phyloP scores from a whole-genome alignment of 2,113 vertebrate genomes.

The Pantherophis guttatus region DNA sequence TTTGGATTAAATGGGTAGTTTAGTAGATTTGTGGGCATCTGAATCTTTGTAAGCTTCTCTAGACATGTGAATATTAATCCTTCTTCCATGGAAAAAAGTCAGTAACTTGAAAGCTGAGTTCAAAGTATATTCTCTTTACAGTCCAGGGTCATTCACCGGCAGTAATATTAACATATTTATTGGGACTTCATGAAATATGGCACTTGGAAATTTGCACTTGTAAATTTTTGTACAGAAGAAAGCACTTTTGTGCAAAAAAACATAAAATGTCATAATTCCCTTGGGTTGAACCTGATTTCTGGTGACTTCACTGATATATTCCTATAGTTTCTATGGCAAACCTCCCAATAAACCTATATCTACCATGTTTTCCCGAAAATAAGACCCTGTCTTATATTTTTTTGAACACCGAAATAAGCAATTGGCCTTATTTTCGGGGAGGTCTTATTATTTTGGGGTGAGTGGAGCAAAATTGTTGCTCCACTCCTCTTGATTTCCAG shows the following conservation, averaged over 20 bases:
- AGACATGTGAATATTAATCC: slow-evolving; percentile 53
- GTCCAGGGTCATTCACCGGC: slow-evolving; percentile 36
- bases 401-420: no score
- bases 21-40: slow-evolving; percentile 63
- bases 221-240: not conserved
- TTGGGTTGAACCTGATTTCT: not conserved
- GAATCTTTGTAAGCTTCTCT: slow-evolving; percentile 60
- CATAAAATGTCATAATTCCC: not conserved
- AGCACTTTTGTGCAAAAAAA: not conserved
- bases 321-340: not conserved
- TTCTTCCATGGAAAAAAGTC: slow-evolving; percentile 50
- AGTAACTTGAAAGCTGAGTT: slow-evolving; percentile 56
- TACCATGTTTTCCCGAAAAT: not conserved
- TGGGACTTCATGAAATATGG: not conserved
- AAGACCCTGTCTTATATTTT: no score
- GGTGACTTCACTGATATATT: not conserved
- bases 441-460: no score
- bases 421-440: no score
- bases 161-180: not conserved
- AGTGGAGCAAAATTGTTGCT: no score
- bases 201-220: not conserved
- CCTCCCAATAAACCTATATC: not conserved
- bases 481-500: no score
- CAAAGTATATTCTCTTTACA: slow-evolving; percentile 46
- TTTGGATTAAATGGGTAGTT: slow-evolving; percentile 66